Base-by-base conservation (phyloP, 2,113 vertebrate genomes). In the Triplophysa siluroides region DNA sequence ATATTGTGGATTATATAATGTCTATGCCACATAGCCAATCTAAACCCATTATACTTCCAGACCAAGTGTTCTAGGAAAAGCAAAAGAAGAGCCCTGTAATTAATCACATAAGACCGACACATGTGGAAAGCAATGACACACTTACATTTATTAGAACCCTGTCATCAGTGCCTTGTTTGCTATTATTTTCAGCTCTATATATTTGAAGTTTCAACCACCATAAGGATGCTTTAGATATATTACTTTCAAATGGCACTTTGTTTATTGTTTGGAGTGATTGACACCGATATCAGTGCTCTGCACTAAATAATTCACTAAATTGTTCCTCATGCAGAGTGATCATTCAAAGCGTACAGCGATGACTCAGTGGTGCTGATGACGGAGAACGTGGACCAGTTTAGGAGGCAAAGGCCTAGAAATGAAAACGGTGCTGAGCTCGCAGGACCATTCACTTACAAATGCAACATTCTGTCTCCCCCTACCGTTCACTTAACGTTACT, bases 381-480 rank as follows among this genome's bases (percentile, higher is more conserved):
- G 19, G 45, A 47, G 74, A 77, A 24, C n/a, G 26, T 77, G 74
- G 60, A 64, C 74, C 74, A 71, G 68, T 78, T 73, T 79, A 78
- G 81, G 81, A 79, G 81, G 78, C 63, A 73, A 79, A 45, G 70
- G 77, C 21, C 72, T 79, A 33, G 29, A 79, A 79, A 83, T 63
- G 64, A 64, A 72, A 78, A 75, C 81, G 76, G 81, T 75, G 75
- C 64, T 67, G 76, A 73, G 14, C 18, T 7, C 60, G 41, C 12
- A 52, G 23, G 41, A 41, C 16, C 45, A 52, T 54, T 66, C 19
- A 1, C 64, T 68, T 8, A 13, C 45, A 58, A 75, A 67, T 38
- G 63, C 26, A 72, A 76, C 38, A 13, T 64, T 81, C 58, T 86
- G 85, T 79, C 78, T 78, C 85, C 85, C 54, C 79, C 85, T 86